phyloP scores from a whole-genome alignment of 2,113 vertebrate species.

The Oreochromis tanganicae region DNA sequence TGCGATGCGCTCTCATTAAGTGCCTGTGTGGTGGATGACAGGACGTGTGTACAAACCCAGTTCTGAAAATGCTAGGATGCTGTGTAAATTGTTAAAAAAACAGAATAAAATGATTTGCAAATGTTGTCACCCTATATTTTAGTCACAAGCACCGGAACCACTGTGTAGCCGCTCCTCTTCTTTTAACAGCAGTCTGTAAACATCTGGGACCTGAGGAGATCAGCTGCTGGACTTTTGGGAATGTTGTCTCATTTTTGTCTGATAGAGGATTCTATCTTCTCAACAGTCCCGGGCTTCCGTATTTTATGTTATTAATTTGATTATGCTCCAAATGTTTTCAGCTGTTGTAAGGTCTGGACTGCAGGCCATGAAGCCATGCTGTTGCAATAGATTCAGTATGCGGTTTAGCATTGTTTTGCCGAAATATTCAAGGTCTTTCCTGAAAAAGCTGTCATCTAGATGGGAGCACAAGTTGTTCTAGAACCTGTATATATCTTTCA shows the following conservation, averaged over 20 bases:
- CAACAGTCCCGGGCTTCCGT: background rate
- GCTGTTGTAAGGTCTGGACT: background rate
- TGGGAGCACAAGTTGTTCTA: background rate
- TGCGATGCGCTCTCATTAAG: constrained; percentile 83
- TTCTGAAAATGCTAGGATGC: background rate
- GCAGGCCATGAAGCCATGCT: background rate
- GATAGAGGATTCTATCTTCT: background rate
- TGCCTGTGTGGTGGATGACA: constrained; percentile 61
- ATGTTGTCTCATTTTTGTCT: background rate
- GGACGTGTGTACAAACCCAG: background rate
- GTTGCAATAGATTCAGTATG: background rate
- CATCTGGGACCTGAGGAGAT: background rate
- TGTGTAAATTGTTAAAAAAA: background rate
- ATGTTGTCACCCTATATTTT: background rate
- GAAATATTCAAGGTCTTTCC: background rate
- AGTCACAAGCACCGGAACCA: background rate
- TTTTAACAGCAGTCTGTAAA: background rate
- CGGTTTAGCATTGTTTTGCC: background rate
- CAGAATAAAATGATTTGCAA: background rate
- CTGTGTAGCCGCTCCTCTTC: rapidly evolving
- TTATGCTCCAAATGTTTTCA: background rate
- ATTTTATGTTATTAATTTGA: background rate
- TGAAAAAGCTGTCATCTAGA: background rate
- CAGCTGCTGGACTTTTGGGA: background rate
- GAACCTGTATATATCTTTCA: background rate